Percentiles rank a stretch among this genome's conserved stretches.
Evolutionary conservation across 1,140 invertebrate species (phyloP).

Genomic region (Zaprionus ornatus): DNA sequence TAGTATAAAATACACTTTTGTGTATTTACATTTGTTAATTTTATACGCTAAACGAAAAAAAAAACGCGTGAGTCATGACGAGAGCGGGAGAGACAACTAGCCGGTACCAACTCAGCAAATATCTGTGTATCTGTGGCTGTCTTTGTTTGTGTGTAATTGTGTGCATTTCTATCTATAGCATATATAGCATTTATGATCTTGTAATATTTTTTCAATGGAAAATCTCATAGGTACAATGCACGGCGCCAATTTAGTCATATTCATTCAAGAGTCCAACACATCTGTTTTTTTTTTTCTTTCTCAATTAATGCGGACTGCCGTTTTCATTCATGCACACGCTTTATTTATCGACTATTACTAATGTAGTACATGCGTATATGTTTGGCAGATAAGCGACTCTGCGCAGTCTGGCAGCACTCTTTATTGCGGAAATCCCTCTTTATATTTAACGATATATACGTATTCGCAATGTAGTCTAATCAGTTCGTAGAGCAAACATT

Average conservation of each 20-base stretch:
- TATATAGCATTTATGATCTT: slow-evolving; percentile 9
- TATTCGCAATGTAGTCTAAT: neutral
- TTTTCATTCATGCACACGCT: slow-evolving; percentile 21
- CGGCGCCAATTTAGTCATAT: slow-evolving; percentile 39
- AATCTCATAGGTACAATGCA: slow-evolving; percentile 31
- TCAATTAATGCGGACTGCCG: slow-evolving; percentile 32
- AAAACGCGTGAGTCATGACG: slow-evolving; percentile 7
- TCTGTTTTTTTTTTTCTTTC: slow-evolving; percentile 35
- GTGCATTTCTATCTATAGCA: slow-evolving; percentile 9
- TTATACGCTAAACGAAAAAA: slow-evolving; percentile 25
- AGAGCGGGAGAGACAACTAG: slow-evolving; percentile 41
- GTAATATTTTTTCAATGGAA: slow-evolving; percentile 61
- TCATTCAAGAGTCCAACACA: slow-evolving; percentile 47
- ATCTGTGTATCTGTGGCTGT: slow-evolving; percentile 10
- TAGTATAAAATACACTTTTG: slow-evolving; percentile 45
- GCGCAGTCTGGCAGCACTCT: neutral
- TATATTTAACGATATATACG: neutral
- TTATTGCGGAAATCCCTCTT: neutral
- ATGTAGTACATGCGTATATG: neutral
- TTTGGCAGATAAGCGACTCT: neutral
- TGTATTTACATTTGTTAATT: slow-evolving; percentile 56
- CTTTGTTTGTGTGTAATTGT: neutral
- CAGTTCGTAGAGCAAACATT: too few relatives aligned
- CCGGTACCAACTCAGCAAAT: slow-evolving; percentile 19
- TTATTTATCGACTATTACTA: neutral